Percentiles rank a stretch among this genome's conserved stretches.
Evolutionary conservation across 2,113 vertebrate genomes (phyloP).

Genomic region (Atherinomorus stipes): DNA sequence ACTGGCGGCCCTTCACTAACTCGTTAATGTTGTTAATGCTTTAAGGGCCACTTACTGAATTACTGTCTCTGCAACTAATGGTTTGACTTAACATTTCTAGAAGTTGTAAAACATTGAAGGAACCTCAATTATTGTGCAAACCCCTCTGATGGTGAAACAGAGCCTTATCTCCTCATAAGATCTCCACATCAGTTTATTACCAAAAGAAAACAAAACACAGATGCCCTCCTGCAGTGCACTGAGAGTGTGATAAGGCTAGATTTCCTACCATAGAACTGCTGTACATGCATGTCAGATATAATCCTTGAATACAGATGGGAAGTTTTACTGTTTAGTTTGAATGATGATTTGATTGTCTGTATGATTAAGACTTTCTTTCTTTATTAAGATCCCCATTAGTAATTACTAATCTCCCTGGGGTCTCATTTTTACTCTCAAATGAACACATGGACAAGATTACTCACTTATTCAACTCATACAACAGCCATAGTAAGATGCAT

Average conservation of each 20-base stretch:
- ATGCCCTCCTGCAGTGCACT: neutral
- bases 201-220: slow-evolving; percentile 6
- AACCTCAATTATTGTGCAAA: slow-evolving; percentile 3
- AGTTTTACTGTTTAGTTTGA: neutral
- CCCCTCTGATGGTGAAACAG: too few relatives aligned
- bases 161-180: neutral
- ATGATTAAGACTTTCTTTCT: neutral
- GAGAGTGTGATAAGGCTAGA: neutral
- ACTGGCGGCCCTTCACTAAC: slow-evolving; percentile 24
- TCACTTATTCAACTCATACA: too few relatives aligned
- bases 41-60: slow-evolving; percentile 37
- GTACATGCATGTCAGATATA: neutral
- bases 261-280: slow-evolving; percentile 1
- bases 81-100: neutral
- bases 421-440: too few relatives aligned
- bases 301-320: neutral
- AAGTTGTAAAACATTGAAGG: neutral
- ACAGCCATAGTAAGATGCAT: too few relatives aligned
- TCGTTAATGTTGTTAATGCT: slow-evolving; percentile 22
- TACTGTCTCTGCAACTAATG: neutral
- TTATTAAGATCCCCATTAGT: too few relatives aligned
- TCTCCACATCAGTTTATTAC: neutral
- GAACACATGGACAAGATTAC: too few relatives aligned
- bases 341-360: neutral
- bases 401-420: too few relatives aligned